Percentiles rank a stretch among this genome's conserved stretches.
Evolutionary conservation across 1,140 invertebrate species (phyloP).

Genomic region (Musca domestica): DNA sequence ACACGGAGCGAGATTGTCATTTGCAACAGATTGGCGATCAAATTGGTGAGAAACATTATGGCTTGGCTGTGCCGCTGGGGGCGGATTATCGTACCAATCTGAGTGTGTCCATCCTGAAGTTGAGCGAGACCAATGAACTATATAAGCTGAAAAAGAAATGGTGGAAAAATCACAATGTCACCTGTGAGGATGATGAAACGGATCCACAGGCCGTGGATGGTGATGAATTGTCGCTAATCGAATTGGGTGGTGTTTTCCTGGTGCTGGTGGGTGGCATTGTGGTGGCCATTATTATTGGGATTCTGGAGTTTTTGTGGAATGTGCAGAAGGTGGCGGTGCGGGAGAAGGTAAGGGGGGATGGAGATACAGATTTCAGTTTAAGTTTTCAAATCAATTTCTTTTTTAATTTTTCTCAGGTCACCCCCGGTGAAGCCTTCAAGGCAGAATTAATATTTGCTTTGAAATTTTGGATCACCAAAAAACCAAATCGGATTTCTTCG

Average conservation of each 20-base stretch:
- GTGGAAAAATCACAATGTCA: constrained; percentile 69
- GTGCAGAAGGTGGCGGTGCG: constrained; percentile 73
- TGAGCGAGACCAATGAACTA: constrained; percentile 79
- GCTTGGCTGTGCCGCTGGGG: constrained; percentile 72
- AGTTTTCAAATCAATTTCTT: constrained; percentile 6
- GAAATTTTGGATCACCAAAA: constrained; percentile 65
- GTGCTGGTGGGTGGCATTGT: constrained; percentile 65
- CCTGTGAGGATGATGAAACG: constrained; percentile 26
- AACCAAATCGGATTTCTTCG: constrained; percentile 58
- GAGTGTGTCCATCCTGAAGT: constrained; percentile 71
- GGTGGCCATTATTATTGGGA: constrained; percentile 65
- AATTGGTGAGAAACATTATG: constrained; percentile 82
- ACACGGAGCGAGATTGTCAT: constrained; percentile 72
- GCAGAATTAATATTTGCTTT: constrained; percentile 65
- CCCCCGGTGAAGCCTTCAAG: constrained; percentile 62
- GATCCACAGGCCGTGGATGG: constrained; percentile 43
- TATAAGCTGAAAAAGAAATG: constrained; percentile 79
- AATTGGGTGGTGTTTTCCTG: constrained; percentile 72
- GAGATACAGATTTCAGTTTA: background rate
- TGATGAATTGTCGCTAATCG: constrained; percentile 60
- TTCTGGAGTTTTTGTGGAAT: constrained; percentile 84
- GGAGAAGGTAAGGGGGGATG: constrained; percentile 57
- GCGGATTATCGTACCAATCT: constrained; percentile 66
- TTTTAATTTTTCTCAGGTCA: constrained; percentile 57
- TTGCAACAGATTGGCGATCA: constrained; percentile 74